A percentile compares a stretch with the other conserved stretches of the same genome.
Conservation (phyloP, 1,140 invertebrate genomes). For the Paralvinella palmiformis region DNA sequence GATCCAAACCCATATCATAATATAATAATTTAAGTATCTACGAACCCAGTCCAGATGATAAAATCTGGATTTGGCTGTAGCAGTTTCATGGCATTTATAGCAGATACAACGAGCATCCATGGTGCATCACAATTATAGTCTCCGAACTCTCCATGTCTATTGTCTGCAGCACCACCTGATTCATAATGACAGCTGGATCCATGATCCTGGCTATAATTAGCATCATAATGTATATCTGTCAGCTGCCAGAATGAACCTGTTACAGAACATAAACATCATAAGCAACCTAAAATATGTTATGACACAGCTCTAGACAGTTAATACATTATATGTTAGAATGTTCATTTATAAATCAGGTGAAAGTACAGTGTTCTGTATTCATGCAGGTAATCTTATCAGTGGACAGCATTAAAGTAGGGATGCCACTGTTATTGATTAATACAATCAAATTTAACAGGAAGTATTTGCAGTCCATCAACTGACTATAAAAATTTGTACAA, state of each 20-base stretch:
- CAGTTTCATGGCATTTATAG: slow-evolving; percentile 73
- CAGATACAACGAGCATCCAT: slow-evolving; percentile 75
- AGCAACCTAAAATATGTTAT: too few relatives aligned
- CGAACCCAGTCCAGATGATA: slow-evolving; percentile 87
- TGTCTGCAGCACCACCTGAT: not conserved
- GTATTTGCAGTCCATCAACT: too few relatives aligned
- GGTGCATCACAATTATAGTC: slow-evolving; percentile 84
- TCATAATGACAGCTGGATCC: not conserved
- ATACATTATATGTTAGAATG: too few relatives aligned
- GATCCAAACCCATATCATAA: not conserved
- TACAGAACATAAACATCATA: too few relatives aligned
- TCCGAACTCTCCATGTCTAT: slow-evolving; percentile 60
- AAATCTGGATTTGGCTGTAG: slow-evolving; percentile 77
- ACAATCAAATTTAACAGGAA: too few relatives aligned
- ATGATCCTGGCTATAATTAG: slow-evolving; percentile 59
- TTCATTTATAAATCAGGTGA: too few relatives aligned
- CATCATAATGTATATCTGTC: slow-evolving; percentile 82
- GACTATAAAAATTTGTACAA: too few relatives aligned
- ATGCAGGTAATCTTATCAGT: too few relatives aligned
- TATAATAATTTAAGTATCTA: slow-evolving; percentile 18
- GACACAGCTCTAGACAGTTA: too few relatives aligned
- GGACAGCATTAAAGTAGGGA: too few relatives aligned
- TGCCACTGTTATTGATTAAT: too few relatives aligned
- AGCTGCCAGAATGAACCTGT: slow-evolving; percentile 89
- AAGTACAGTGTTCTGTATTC: too few relatives aligned